Evolutionary conservation across 2,797 vertebrate genomes (phyloP).

Genomic region (Gambelia wislizenii): DNA sequence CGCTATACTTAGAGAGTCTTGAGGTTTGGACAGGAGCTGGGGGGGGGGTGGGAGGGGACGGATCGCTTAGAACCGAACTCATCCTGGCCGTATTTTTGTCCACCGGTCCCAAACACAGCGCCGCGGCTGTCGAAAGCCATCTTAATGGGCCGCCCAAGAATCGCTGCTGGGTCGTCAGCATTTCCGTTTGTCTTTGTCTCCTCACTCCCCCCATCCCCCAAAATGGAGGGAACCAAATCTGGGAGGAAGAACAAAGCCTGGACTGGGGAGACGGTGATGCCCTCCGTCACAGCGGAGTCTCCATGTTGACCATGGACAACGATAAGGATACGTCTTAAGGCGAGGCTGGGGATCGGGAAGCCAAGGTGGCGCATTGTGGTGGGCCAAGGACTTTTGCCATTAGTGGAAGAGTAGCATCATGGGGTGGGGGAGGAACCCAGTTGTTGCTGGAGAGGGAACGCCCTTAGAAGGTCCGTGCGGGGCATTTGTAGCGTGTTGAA

Average conservation of each 20-base stretch:
- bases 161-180: no score
- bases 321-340: no score
- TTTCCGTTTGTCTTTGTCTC: background rate
- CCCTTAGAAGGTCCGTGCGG: background rate
- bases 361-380: background rate
- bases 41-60: background rate
- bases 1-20: background rate
- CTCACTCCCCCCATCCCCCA: no score
- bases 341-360: rapidly evolving
- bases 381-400: background rate
- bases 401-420: no score
- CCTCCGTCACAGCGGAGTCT: background rate
- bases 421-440: rapidly evolving
- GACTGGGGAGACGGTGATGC: background rate
- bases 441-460: no score
- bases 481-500: background rate
- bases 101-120: no score
- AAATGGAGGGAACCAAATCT: no score
- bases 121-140: background rate
- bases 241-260: no score
- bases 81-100: background rate
- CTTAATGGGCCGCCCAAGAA: background rate
- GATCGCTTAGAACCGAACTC: background rate
- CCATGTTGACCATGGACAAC: no score
- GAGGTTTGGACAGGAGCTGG: background rate